Percentiles rank a stretch among this genome's conserved stretches.
These are phyloP conservation scores for Eupithecia pulchellata DNA, from an alignment of 2,888 invertebrate species.

Conservation along the genomic window DNA sequence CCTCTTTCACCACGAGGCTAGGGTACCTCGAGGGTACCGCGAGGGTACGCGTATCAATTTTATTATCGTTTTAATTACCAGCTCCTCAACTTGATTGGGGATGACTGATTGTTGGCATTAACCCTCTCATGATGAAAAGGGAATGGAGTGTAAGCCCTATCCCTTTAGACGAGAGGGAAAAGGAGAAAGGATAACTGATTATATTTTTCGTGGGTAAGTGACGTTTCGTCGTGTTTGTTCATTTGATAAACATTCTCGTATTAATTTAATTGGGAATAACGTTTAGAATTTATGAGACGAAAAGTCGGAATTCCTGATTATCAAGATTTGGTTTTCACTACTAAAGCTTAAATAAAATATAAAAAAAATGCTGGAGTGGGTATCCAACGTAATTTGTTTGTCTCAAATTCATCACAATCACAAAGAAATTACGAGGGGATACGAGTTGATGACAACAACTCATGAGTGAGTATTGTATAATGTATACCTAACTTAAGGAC, in stretches of 20 bases:
- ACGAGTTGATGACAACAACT: too few species aligned
- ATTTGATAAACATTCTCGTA: slow-evolving; percentile 1
- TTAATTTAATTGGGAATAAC: neutral
- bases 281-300: neutral
- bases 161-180: neutral
- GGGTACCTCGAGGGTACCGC: slow-evolving; percentile 7
- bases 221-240: neutral
- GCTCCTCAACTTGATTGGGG: slow-evolving; percentile 30
- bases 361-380: too few species aligned
- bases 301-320: too few species aligned
- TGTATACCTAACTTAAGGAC: too few species aligned
- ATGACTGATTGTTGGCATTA: slow-evolving; percentile 35
- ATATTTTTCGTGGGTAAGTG: neutral
- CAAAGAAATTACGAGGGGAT: too few species aligned
- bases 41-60: slow-evolving; percentile 29
- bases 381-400: too few species aligned
- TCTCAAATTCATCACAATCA: too few species aligned
- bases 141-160: neutral
- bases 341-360: too few species aligned
- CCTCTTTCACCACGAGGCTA: slow-evolving; percentile 12
- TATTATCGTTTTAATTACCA: slow-evolving; percentile 35
- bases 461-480: too few species aligned
- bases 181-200: neutral
- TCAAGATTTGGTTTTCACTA: too few species aligned
- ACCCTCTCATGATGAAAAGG: slow-evolving; percentile 22